Evolutionary conservation across 2,888 invertebrate species (phyloP).

Genomic region (Tipula vernalis): DNA sequence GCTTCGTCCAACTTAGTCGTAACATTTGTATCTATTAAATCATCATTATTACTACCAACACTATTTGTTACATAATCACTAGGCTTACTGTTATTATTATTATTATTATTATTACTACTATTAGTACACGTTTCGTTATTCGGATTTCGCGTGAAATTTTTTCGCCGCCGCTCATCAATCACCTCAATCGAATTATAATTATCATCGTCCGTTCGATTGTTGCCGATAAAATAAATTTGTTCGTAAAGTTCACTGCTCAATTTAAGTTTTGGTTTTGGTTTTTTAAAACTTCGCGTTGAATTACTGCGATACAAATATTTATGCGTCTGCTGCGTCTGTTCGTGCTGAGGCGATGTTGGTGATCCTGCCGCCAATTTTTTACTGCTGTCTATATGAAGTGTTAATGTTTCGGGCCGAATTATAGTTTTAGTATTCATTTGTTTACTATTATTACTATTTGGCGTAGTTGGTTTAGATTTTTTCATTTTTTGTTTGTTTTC

Average conservation of each 20-base stretch:
- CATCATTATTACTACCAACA: background rate
- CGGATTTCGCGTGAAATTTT: slow-evolving; percentile 22
- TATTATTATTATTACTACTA: background rate
- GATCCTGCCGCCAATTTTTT: background rate
- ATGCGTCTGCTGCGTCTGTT: slow-evolving; percentile 13
- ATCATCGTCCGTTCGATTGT: slow-evolving; percentile 20
- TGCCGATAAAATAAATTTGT: slow-evolving; percentile 23
- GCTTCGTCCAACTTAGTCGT: background rate
- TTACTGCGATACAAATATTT: slow-evolving; percentile 28
- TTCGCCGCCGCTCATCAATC: slow-evolving; percentile 32
- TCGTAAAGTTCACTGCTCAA: slow-evolving; percentile 26
- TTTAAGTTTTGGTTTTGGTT: slow-evolving; percentile 28
- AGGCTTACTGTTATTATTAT: background rate
- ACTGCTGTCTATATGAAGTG: background rate
- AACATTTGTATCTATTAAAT: background rate
- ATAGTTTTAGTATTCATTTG: slow-evolving; percentile 11
- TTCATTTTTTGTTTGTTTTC: background rate
- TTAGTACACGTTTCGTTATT: background rate
- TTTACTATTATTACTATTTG: slow-evolving; percentile 18
- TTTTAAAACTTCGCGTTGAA: slow-evolving; percentile 32
- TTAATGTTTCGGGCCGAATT: slow-evolving; percentile 11
- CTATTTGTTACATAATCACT: background rate
- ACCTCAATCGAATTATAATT: slow-evolving; percentile 33
- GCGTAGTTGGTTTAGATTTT: background rate
- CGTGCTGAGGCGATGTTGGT: background rate